Conservation (phyloP, 2,888 invertebrate species). For the Nasonovia ribisnigri region DNA sequence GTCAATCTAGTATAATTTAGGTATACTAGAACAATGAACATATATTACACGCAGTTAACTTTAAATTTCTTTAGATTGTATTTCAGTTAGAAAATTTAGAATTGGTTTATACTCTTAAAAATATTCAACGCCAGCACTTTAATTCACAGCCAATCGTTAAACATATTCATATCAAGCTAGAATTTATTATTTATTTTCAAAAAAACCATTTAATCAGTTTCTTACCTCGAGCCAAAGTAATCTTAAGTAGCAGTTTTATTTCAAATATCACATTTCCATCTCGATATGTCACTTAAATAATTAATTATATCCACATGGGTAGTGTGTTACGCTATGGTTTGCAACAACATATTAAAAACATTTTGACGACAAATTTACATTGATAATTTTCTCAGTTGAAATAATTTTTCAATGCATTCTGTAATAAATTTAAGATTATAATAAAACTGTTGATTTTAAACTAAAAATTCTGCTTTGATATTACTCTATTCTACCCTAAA, state of each 20-base stretch:
- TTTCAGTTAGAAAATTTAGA: neutral
- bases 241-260: neutral
- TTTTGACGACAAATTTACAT: too few species aligned
- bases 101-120: neutral
- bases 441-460: too few species aligned
- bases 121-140: neutral
- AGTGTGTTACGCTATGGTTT: too few species aligned
- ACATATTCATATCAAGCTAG: neutral
- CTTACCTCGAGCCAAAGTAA: neutral
- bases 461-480: too few species aligned
- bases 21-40: neutral
- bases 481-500: too few species aligned
- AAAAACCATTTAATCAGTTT: neutral
- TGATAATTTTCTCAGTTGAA: too few species aligned
- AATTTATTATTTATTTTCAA: slow-evolving; percentile 17
- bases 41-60: neutral
- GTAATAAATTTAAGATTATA: too few species aligned
- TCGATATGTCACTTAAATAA: neutral
- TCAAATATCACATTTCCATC: neutral
- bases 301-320: too few species aligned
- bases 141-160: neutral
- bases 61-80: neutral
- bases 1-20: neutral
- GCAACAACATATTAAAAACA: too few species aligned
- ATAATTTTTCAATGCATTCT: too few species aligned